Percentiles rank a stretch among this genome's conserved stretches.
Evolutionary conservation across 2,797 vertebrate genomes (phyloP).

Genomic region (Thamnophis elegans): DNA sequence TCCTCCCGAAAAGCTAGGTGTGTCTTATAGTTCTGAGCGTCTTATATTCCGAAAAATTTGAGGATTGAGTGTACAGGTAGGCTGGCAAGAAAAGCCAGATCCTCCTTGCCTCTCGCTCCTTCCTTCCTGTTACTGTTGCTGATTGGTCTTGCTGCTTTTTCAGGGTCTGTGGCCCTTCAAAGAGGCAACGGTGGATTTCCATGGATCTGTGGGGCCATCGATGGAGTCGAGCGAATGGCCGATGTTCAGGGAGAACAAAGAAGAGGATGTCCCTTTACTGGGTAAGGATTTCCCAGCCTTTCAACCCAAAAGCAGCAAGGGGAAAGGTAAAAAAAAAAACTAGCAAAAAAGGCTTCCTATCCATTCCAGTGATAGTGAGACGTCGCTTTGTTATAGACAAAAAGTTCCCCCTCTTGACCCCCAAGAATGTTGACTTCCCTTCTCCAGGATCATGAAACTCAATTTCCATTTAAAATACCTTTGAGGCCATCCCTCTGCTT

Average conservation of each 20-base stretch:
- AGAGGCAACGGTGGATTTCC: not conserved
- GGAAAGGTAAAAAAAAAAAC: not conserved
- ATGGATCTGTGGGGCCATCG: not conserved
- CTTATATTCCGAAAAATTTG: not conserved
- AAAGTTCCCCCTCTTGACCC: not conserved
- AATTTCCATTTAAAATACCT: not conserved
- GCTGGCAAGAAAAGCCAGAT: not conserved
- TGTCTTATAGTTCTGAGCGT: no score
- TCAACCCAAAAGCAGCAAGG: not conserved
- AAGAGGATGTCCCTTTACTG: not conserved
- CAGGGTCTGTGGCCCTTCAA: constrained; percentile 6
- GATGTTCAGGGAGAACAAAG: constrained; percentile 6
- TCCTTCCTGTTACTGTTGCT: not conserved
- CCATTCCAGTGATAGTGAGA: not conserved
- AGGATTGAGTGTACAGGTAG: not conserved
- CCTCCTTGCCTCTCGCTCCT: no score
- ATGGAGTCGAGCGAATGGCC: not conserved
- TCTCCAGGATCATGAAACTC: not conserved
- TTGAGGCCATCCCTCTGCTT: not conserved
- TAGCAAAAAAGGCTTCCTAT: not conserved
- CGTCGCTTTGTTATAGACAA: not conserved
- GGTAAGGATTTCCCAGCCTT: constrained; percentile 6
- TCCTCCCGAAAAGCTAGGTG: no score
- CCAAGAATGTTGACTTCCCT: not conserved
- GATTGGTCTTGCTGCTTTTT: not conserved